A percentile compares a stretch with the other conserved stretches of the same genome.
phyloP scores from a whole-genome alignment of 2,113 vertebrate species.

The Nibea albiflora region DNA sequence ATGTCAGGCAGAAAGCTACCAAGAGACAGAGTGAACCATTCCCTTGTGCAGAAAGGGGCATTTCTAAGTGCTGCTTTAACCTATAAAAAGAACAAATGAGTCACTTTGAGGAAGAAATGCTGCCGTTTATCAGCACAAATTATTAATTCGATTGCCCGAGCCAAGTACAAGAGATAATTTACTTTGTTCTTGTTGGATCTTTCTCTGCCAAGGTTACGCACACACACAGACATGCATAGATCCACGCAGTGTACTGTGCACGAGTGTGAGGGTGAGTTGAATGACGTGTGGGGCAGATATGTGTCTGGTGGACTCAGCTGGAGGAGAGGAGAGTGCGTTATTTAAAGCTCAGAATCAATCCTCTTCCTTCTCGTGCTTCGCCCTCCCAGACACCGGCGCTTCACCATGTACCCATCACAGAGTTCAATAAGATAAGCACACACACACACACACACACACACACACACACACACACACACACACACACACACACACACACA shows the following conservation, averaged over 20 bases:
- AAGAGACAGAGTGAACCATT: conserved; percentile 22
- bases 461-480: conserved; percentile 23
- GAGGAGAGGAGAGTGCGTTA: conserved; percentile 75
- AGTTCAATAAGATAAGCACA: conserved; percentile 34
- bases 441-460: conserved; percentile 8
- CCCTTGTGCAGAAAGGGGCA: conserved; percentile 11
- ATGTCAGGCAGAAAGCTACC: conserved; percentile 47
- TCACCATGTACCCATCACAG: conserved; percentile 38
- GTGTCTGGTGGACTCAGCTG: conserved; percentile 78
- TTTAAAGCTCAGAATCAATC: conserved; percentile 83
- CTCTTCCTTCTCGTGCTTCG: conserved; percentile 35
- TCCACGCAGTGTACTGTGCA: background rate
- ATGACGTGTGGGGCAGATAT: conserved; percentile 53
- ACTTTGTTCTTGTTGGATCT: conserved; percentile 2
- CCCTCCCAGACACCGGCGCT: conserved; percentile 38
- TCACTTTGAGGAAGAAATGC: conserved; percentile 12
- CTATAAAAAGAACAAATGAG: conserved; percentile 37
- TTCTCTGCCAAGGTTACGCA: background rate
- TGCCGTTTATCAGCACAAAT: conserved; percentile 49
- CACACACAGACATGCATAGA: background rate
- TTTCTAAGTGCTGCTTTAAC: conserved; percentile 30
- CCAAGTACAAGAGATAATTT: conserved; percentile 33
- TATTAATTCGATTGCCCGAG: conserved; percentile 31
- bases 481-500: conserved; percentile 18
- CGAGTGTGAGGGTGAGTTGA: conserved; percentile 40